Conservation (phyloP, 2,113 vertebrate species). For the Falco punctatus region DNA sequence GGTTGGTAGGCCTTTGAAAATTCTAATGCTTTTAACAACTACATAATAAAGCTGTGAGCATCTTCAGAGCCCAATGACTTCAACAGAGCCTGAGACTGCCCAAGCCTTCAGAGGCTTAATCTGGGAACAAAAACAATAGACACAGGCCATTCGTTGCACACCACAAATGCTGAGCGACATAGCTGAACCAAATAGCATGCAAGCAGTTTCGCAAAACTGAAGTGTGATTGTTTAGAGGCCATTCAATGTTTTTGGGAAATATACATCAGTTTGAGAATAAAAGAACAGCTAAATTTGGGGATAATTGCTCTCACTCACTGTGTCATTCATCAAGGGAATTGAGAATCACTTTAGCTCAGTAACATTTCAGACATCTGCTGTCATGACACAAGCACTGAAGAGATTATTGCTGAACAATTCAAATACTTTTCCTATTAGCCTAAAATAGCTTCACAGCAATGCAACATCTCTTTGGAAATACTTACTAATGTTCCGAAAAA, state of each 20-base stretch:
- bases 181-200: not conserved
- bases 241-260: not conserved
- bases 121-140: constrained; percentile 14
- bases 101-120: constrained; percentile 4
- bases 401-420: constrained; percentile 1
- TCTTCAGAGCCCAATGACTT: not conserved
- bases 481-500: not conserved
- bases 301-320: constrained; percentile 18
- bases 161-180: not conserved
- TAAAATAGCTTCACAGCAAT: not conserved
- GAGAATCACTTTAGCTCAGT: not conserved
- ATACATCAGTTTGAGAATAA: constrained; percentile 4
- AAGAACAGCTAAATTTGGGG: not conserved
- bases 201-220: not conserved
- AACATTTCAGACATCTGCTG: constrained; percentile 10
- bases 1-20: not conserved
- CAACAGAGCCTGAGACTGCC: not conserved
- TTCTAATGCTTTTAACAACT: not conserved
- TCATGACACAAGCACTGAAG: not conserved
- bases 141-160: not conserved
- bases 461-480: constrained; percentile 10
- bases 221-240: not conserved
- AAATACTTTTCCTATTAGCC: not conserved
- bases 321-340: not conserved
- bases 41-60: not conserved